Evolutionary conservation across 2,797 vertebrate genomes (phyloP).

Genomic region (Australoheros facetus): DNA sequence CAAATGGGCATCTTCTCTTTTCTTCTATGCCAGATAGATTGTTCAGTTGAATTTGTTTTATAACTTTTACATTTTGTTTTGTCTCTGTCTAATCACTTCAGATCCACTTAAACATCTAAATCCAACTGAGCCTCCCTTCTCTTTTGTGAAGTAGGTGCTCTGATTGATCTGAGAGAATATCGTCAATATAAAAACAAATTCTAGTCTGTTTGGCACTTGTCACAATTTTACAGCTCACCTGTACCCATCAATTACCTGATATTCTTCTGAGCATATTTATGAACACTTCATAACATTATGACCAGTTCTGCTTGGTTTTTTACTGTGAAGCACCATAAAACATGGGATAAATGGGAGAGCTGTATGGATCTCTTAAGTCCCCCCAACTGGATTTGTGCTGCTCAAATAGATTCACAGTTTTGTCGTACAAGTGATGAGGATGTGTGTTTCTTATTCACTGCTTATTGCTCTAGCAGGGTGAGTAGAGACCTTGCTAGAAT

Average conservation of each 20-base stretch:
- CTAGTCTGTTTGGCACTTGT: background rate
- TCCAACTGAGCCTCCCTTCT: background rate
- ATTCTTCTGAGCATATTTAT: conserved; percentile 28
- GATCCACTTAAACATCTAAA: background rate
- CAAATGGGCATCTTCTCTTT: background rate
- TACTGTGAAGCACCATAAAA: conserved; percentile 57
- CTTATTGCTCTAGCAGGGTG: conserved; percentile 31
- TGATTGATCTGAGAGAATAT: background rate
- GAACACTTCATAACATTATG: conserved; percentile 22
- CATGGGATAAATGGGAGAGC: conserved; percentile 17
- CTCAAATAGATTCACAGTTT: conserved; percentile 40
- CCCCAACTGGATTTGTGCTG: background rate
- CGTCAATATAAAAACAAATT: background rate
- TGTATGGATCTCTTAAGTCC: conserved; percentile 7
- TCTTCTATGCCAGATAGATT: background rate
- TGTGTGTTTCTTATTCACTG: conserved; percentile 14
- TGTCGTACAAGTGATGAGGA: conserved; percentile 74
- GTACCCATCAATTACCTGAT: conserved; percentile 16
- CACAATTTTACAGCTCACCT: conserved; percentile 18
- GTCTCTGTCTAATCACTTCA: background rate
- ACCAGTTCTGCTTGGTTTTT: conserved; percentile 32
- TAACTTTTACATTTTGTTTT: background rate
- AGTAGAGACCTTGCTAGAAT: conserved; percentile 26
- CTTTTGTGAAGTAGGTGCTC: background rate
- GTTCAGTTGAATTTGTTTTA: conserved; percentile 1